Conservation (phyloP, 2,797 vertebrate genomes). For the Anabas testudineus region DNA sequence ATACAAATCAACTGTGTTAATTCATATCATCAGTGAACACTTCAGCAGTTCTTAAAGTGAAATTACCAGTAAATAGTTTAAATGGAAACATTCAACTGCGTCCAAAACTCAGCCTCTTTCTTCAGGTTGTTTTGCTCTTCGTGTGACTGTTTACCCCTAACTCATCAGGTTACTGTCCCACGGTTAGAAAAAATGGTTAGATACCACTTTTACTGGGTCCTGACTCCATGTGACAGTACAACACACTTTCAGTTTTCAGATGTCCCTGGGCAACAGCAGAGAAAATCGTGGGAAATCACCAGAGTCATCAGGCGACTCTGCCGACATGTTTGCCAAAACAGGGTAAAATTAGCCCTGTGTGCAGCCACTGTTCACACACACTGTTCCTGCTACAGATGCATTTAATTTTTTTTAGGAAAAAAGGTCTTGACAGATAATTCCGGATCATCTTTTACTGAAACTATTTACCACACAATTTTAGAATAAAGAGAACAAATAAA, state of each 20-base stretch:
- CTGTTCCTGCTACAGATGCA: neutral
- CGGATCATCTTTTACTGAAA: too few species aligned
- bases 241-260: neutral
- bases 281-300: neutral
- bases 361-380: neutral
- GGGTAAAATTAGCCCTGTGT: neutral
- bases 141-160: neutral
- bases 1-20: neutral
- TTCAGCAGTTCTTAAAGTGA: too few species aligned
- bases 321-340: too few species aligned
- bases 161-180: neutral
- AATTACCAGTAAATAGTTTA: neutral
- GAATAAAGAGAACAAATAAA: too few species aligned
- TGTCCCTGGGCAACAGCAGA: neutral
- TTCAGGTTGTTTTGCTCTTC: neutral
- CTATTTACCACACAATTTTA: too few species aligned
- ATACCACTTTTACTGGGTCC: neutral
- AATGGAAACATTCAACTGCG: neutral
- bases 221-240: neutral
- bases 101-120: neutral
- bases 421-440: too few species aligned
- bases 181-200: neutral
- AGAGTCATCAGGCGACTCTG: neutral
- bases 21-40: neutral
- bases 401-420: too few species aligned